Evolutionary conservation across 1,140 invertebrate genomes (phyloP).

Genomic region (Drosophila funebris): DNA sequence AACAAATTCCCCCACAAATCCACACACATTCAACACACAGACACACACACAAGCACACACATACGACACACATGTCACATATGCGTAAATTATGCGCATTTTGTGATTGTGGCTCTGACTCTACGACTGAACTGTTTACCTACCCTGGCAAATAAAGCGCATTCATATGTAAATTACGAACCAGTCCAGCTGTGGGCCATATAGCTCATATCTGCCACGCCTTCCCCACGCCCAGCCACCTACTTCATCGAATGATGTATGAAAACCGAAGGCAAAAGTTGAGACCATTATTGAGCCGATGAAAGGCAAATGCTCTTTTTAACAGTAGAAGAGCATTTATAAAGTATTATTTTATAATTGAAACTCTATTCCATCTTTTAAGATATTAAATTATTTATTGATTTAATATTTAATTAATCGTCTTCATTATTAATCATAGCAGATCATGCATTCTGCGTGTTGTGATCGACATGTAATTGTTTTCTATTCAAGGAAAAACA

Average conservation of each 20-base stretch:
- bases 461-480: no score
- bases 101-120: background rate
- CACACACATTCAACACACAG: constrained; percentile 2
- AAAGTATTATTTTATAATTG: no score
- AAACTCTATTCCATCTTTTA: no score
- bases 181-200: constrained; percentile 1
- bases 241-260: constrained; percentile 12
- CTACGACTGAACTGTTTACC: constrained; percentile 47
- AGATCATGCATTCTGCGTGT: no score
- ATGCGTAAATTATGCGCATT: constrained; percentile 64
- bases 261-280: constrained; percentile 18
- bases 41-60: background rate
- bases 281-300: background rate
- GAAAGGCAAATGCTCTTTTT: constrained; percentile 1
- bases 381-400: no score
- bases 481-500: no score
- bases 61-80: constrained; percentile 31
- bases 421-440: no score
- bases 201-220: constrained; percentile 9
- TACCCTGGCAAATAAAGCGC: constrained; percentile 64
- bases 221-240: background rate
- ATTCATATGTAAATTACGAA: constrained; percentile 74
- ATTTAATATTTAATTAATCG: no score
- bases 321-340: no score
- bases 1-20: background rate